Conservation (phyloP, 2,113 vertebrate genomes). For the Gavia stellata region DNA sequence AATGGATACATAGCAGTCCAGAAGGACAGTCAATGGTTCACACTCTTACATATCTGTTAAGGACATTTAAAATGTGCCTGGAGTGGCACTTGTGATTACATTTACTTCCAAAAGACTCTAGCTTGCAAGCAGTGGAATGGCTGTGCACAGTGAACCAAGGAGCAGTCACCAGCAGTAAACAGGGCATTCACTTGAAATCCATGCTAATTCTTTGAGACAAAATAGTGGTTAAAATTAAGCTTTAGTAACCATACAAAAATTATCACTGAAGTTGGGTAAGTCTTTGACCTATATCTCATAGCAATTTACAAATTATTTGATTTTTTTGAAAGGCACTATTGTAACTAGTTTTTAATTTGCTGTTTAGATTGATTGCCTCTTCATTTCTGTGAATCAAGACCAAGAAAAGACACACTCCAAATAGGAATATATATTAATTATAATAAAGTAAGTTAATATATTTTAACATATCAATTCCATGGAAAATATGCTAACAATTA, state of each 20-base stretch:
- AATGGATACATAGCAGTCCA: neutral
- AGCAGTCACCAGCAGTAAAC: neutral
- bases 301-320: neutral
- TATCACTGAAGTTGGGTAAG: neutral
- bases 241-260: neutral
- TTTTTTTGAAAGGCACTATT: neutral
- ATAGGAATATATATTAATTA: neutral
- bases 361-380: neutral
- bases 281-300: neutral
- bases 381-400: neutral
- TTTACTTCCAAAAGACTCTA: neutral
- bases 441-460: neutral
- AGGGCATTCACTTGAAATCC: neutral
- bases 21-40: neutral
- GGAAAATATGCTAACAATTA: neutral
- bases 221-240: neutral
- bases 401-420: neutral
- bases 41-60: neutral
- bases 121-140: neutral
- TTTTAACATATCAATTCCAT: neutral
- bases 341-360: neutral
- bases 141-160: neutral
- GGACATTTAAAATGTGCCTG: neutral
- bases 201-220: neutral
- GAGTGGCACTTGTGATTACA: neutral